Conservation (phyloP, 2,113 vertebrate genomes). For the Pantherophis guttatus region DNA sequence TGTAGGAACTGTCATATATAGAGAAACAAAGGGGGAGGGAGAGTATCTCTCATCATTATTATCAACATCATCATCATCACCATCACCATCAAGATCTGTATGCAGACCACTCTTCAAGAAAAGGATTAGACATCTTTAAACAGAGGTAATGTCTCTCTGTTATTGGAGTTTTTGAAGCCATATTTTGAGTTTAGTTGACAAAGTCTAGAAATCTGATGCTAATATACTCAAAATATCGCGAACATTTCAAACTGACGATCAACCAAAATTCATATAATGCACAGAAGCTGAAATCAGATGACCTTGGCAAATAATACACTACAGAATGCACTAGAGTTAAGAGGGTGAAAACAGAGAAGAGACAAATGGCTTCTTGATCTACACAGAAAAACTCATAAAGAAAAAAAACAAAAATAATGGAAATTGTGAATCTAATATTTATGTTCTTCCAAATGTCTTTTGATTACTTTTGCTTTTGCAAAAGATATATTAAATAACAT, state of each 20-base stretch:
- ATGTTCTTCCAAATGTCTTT: not conserved
- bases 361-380: not conserved
- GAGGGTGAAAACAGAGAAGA: not conserved
- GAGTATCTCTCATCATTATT: not conserved
- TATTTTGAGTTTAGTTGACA: slow-evolving; percentile 36
- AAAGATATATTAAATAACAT: not conserved
- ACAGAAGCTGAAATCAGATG: not conserved
- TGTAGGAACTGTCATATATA: not conserved
- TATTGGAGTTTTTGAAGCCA: not conserved
- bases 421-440: not conserved
- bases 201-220: slow-evolving; percentile 34
- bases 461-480: not conserved
- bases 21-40: too few species aligned
- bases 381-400: not conserved
- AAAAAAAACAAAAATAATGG: too few species aligned
- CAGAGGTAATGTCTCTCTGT: not conserved
- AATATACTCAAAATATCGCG: slow-evolving; percentile 22
- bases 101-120: not conserved
- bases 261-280: not conserved
- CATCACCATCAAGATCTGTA: not conserved
- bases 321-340: not conserved
- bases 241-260: not conserved
- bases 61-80: not conserved
- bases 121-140: not conserved
- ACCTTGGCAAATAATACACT: not conserved